phyloP scores from a whole-genome alignment of 2,113 vertebrate species.

The Hydrolagus affinis region DNA sequence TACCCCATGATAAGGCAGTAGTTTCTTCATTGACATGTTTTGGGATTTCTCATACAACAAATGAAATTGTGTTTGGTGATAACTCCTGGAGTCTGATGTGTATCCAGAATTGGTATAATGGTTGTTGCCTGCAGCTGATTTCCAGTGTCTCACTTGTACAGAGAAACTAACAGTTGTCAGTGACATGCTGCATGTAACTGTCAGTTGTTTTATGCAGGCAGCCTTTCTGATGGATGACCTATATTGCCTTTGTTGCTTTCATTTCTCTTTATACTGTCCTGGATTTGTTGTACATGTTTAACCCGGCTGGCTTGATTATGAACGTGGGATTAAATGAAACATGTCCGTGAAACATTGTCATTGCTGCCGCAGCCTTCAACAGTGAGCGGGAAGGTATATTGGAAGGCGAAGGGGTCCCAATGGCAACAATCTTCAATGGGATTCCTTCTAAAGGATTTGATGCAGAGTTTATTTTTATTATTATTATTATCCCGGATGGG shows the following conservation, averaged over 20 bases:
- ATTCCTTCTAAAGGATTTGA: no score
- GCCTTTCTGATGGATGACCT: conserved; percentile 25
- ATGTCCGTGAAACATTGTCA: neutral
- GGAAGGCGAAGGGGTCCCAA: no score
- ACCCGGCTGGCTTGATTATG: neutral
- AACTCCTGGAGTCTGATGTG: neutral
- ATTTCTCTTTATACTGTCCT: neutral
- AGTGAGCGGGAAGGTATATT: no score
- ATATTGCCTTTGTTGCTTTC: neutral
- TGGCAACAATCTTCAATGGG: no score
- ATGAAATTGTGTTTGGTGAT: neutral
- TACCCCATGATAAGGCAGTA: neutral
- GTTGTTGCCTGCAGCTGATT: neutral
- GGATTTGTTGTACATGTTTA: no score
- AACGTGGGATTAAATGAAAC: neutral
- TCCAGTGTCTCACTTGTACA: conserved; percentile 14
- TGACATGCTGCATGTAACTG: neutral
- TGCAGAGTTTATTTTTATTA: no score
- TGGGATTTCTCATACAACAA: neutral
- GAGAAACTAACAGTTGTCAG: conserved; percentile 10
- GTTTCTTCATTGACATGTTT: neutral
- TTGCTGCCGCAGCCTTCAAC: no score
- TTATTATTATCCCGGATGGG: no score
- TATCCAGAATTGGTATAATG: conserved; percentile 12
- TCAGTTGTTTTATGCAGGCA: conserved; percentile 4